Evolutionary conservation across 1,140 invertebrate species (phyloP).

Genomic region (Pseudoatta argentina): DNA sequence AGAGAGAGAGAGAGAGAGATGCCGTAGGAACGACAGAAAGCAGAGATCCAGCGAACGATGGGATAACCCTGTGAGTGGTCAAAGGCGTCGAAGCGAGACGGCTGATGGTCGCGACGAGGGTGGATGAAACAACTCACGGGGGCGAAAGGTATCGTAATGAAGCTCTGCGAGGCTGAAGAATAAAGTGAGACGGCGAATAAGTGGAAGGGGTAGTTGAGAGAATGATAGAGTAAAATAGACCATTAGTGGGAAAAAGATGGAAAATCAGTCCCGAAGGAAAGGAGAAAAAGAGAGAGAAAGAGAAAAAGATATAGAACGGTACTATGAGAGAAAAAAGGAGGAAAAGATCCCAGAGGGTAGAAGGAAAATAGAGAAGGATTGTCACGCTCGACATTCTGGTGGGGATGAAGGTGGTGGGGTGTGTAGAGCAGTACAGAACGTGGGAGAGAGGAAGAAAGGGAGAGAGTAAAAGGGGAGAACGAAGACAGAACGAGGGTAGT

Average conservation of each 20-base stretch:
- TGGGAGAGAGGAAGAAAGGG: conserved; percentile 64
- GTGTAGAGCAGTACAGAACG: conserved; percentile 43
- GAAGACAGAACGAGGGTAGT: conserved; percentile 64
- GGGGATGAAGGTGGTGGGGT: conserved; percentile 61
- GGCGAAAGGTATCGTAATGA: conserved; percentile 81
- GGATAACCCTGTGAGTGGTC: conserved; percentile 72
- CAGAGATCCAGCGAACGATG: conserved; percentile 36
- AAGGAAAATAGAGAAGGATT: conserved; percentile 70
- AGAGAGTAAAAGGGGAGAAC: conserved; percentile 1
- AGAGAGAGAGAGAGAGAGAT: background rate
- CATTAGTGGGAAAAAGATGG: conserved; percentile 9
- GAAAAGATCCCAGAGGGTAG: background rate
- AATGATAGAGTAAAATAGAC: conserved; percentile 55
- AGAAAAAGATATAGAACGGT: conserved; percentile 51
- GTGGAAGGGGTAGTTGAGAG: conserved; percentile 39
- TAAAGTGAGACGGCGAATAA: conserved; percentile 26
- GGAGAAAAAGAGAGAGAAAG: conserved; percentile 29
- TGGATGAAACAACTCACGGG: conserved; percentile 70
- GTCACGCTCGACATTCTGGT: conserved; percentile 68
- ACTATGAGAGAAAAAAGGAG: conserved; percentile 45
- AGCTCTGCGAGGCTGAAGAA: conserved; percentile 69
- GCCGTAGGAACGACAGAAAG: conserved; percentile 47
- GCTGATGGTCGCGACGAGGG: conserved; percentile 63
- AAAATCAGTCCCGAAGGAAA: conserved; percentile 1
- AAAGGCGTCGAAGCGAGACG: conserved; percentile 74